These are phyloP conservation scores for Chymomyza fuscimana DNA, from an alignment of 2,888 invertebrate species.

Conservation along the genomic window DNA sequence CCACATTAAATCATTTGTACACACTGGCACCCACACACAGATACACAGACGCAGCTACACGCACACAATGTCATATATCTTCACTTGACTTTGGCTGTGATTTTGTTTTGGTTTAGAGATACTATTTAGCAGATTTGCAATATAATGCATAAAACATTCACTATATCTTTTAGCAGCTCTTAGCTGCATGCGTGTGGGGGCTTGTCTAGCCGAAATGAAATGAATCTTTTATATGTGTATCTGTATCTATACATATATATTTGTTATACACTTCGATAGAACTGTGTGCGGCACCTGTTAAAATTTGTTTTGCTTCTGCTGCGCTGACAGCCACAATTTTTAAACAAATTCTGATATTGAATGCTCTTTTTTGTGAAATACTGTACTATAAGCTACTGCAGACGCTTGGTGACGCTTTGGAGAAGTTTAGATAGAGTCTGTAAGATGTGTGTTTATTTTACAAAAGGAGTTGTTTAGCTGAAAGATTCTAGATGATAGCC, in stretches of 20 bases:
- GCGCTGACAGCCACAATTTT: constrained; percentile 68
- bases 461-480: no score
- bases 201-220: background rate
- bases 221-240: background rate
- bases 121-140: background rate
- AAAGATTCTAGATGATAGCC: no score
- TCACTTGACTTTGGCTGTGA: background rate
- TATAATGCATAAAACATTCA: background rate
- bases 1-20: constrained; percentile 62
- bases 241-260: constrained; percentile 38
- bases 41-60: background rate
- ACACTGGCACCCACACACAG: background rate
- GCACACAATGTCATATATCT: background rate
- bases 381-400: background rate
- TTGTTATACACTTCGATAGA: constrained; percentile 25
- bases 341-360: constrained; percentile 21
- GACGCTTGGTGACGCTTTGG: background rate
- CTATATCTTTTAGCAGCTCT: constrained; percentile 11
- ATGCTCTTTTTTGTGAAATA: background rate
- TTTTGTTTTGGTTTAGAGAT: background rate
- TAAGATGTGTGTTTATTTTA: no score
- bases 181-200: constrained; percentile 9
- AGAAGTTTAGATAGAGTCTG: background rate
- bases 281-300: constrained; percentile 59
- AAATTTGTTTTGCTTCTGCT: constrained; percentile 72